Conservation (phyloP, 2,113 vertebrate species). For the Diadophis punctatus region DNA sequence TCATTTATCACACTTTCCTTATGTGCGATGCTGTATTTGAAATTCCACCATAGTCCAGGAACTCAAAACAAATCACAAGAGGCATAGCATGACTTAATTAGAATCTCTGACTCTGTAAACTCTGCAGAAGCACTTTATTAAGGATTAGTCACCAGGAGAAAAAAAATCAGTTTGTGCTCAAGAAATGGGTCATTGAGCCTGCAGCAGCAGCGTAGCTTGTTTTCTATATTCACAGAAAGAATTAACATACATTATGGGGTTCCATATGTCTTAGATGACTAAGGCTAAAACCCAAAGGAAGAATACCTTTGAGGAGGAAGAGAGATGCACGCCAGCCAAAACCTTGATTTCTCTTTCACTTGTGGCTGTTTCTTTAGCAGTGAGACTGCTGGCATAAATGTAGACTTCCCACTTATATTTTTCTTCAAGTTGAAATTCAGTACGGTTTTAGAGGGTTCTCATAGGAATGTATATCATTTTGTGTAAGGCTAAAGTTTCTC, state of each 20-base stretch:
- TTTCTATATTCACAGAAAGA: neutral
- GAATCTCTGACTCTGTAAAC: conserved; percentile 11
- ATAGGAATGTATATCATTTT: neutral
- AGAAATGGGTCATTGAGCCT: conserved; percentile 15
- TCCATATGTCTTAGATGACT: neutral
- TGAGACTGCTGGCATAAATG: neutral
- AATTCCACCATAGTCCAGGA: neutral
- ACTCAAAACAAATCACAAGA: conserved; percentile 13
- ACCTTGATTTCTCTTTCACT: neutral
- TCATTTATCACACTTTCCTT: neutral
- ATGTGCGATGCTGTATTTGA: neutral
- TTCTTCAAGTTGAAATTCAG: neutral
- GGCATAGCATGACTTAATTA: conserved; percentile 11
- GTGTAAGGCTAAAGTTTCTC: neutral
- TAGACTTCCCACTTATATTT: neutral
- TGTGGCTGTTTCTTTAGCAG: neutral
- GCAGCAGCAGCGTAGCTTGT: neutral
- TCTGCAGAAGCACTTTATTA: conserved; percentile 32
- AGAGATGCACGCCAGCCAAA: neutral
- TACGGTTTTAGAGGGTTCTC: neutral
- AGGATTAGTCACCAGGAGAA: conserved; percentile 39
- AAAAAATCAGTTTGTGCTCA: conserved; percentile 24
- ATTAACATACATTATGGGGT: neutral
- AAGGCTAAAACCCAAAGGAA: neutral
- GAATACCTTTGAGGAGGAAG: neutral